phyloP scores from a whole-genome alignment of 2,888 invertebrate genomes.

The Dicranocentrus wangi region DNA sequence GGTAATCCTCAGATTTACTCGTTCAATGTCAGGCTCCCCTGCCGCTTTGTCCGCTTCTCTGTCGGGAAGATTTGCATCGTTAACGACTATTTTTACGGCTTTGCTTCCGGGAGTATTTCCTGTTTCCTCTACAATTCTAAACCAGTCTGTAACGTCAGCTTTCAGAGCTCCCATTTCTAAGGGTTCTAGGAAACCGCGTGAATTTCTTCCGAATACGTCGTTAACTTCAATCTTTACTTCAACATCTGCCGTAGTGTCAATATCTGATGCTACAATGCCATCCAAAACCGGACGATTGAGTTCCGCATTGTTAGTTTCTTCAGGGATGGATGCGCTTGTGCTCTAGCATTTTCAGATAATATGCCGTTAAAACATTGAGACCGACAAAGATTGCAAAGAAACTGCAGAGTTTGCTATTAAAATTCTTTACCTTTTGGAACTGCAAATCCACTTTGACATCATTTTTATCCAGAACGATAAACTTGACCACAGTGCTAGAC shows the following conservation, averaged over 20 bases:
- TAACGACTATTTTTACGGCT: slow-evolving; percentile 22
- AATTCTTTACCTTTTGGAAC: too few relatives aligned
- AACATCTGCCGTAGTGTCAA: not conserved
- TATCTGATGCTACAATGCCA: not conserved
- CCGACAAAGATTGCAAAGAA: too few relatives aligned
- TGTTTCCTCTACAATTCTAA: not conserved
- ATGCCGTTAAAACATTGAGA: too few relatives aligned
- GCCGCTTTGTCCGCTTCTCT: slow-evolving; percentile 34
- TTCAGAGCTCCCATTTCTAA: not conserved
- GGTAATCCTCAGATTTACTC: slow-evolving; percentile 73
- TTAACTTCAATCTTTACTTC: not conserved
- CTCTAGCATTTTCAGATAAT: too few relatives aligned
- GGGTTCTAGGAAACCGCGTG: not conserved
- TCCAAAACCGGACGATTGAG: too few relatives aligned
- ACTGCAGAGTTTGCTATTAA: too few relatives aligned
- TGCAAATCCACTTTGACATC: slow-evolving; percentile 36
- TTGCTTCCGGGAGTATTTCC: not conserved
- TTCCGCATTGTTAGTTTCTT: not conserved
- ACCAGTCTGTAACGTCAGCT: slow-evolving; percentile 42
- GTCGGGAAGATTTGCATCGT: slow-evolving; percentile 37
- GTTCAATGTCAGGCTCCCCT: slow-evolving; percentile 44
- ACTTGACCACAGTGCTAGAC: not conserved
- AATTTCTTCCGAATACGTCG: not conserved
- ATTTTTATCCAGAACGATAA: slow-evolving; percentile 57
- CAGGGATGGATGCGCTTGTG: not conserved